Conservation (phyloP, 2,888 invertebrate genomes). For the Athripsodes cinereus region DNA sequence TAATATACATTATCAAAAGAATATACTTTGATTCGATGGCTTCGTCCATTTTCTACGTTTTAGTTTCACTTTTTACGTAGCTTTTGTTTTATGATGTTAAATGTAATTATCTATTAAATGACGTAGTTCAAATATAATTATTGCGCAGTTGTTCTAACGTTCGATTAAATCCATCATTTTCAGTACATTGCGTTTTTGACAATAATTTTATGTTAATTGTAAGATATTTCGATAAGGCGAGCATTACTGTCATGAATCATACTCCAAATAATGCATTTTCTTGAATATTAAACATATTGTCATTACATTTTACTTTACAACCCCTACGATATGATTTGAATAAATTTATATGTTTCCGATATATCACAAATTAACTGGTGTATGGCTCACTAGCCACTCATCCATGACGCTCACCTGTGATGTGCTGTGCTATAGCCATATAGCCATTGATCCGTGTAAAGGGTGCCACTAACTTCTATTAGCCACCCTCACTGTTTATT, state of each 20-base stretch:
- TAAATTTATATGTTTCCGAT: not conserved
- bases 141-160: too few species aligned
- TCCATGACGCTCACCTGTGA: conserved; percentile 13
- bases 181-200: too few species aligned
- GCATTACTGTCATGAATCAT: too few species aligned
- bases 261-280: too few species aligned
- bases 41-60: conserved; percentile 1
- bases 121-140: too few species aligned
- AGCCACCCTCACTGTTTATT: not conserved
- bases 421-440: too few species aligned
- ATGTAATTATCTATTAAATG: too few species aligned
- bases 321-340: not conserved
- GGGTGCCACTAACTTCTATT: conserved; percentile 6
- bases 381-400: not conserved
- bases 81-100: not conserved
- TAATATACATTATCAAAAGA: too few species aligned
- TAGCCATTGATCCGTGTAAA: conserved; percentile 6
- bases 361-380: not conserved
- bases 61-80: not conserved
- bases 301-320: not conserved
- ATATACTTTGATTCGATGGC: not conserved
- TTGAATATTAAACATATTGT: too few species aligned
- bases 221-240: too few species aligned
- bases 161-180: too few species aligned
- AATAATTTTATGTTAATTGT: too few species aligned